Evolutionary conservation across 2,797 vertebrate genomes (phyloP).

Genomic region (Sylvilagus floridanus): DNA sequence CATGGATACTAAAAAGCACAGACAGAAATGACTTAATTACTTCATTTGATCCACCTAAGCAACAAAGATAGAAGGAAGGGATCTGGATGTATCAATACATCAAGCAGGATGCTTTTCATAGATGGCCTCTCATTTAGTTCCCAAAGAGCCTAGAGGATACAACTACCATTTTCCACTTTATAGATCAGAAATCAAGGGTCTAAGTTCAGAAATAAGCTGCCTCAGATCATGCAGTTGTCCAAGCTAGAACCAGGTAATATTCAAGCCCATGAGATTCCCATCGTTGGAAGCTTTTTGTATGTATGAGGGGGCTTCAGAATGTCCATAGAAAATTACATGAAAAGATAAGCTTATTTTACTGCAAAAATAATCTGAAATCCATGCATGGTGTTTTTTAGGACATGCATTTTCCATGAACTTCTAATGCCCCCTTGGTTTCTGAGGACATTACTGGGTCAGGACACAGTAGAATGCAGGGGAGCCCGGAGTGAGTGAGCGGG

Average conservation of each 20-base stretch:
- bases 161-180: not conserved
- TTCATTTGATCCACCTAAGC: not conserved
- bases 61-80: not conserved
- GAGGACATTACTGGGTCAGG: not conserved
- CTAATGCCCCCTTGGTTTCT: not conserved
- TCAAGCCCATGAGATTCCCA: not conserved
- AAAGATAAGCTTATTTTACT: no score
- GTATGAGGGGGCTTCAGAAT: no score
- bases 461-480: not conserved
- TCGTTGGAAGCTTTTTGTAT: not conserved
- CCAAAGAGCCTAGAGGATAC: not conserved
- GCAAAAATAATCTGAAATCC: no score
- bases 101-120: not conserved
- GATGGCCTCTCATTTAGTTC: not conserved
- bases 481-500: not conserved
- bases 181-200: not conserved
- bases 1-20: not conserved
- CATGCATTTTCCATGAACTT: no score
- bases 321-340: no score
- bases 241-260: not conserved
- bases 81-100: not conserved
- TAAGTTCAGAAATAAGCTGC: not conserved
- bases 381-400: no score
- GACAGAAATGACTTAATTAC: not conserved
- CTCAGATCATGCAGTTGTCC: not conserved